Conservation (phyloP, 1,140 invertebrate species). For the Drepana arcuata region DNA sequence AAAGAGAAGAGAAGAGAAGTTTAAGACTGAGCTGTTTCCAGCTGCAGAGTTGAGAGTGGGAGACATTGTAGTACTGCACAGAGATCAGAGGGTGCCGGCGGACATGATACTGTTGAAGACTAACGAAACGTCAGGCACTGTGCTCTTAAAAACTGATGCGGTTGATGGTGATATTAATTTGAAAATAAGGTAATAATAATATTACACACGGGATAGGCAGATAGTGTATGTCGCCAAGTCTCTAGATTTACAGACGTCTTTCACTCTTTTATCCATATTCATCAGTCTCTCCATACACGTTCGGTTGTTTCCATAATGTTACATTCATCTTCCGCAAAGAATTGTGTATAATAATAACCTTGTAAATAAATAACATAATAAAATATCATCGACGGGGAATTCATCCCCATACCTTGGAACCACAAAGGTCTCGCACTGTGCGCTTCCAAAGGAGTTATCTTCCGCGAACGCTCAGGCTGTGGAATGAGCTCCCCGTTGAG, state of each 20-base stretch:
- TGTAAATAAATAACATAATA: too few relatives aligned
- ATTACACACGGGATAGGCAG: too few relatives aligned
- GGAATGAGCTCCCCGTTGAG: too few relatives aligned
- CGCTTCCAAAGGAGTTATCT: too few relatives aligned
- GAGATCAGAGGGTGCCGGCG: constrained; percentile 97
- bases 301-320: too few relatives aligned
- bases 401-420: too few relatives aligned
- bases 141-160: constrained; percentile 99
- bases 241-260: neutral
- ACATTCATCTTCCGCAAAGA: neutral
- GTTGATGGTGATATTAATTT: constrained; percentile 99
- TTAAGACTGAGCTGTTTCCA: constrained; percentile 65
- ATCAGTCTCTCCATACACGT: neutral
- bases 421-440: too few relatives aligned
- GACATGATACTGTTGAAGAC: constrained; percentile 96
- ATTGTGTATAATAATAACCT: neutral
- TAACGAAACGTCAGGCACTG: constrained; percentile 94
- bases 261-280: neutral
- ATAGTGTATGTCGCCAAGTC: neutral
- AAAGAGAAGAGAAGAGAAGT: constrained; percentile 38
- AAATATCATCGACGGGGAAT: too few relatives aligned
- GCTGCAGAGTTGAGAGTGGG: constrained; percentile 79
- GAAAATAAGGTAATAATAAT: constrained; percentile 96
- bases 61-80: constrained; percentile 89
- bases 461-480: too few relatives aligned